Percentiles rank a stretch among this genome's conserved stretches.
Evolutionary conservation across 1,140 invertebrate genomes (phyloP).

Genomic region (Halictus rubicundus): DNA sequence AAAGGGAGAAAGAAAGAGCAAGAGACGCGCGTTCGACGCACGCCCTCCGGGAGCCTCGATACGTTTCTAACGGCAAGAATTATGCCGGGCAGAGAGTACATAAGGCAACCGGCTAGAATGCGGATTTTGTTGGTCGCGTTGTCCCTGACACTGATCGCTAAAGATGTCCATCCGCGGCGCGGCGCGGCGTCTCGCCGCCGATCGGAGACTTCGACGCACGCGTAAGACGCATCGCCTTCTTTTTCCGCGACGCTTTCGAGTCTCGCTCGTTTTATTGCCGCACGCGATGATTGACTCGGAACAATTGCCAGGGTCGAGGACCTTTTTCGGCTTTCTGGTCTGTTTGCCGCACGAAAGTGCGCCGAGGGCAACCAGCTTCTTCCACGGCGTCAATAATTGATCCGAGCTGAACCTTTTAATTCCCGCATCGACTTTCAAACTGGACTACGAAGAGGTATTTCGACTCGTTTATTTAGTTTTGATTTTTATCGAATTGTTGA

Average conservation of each 20-base stretch:
- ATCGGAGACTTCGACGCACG: slow-evolving; percentile 1
- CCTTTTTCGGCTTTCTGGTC: neutral
- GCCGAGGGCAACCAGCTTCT: too few relatives aligned
- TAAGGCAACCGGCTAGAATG: neutral
- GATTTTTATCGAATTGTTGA: too few relatives aligned
- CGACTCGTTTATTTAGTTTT: too few relatives aligned
- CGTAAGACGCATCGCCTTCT: neutral
- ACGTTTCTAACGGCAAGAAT: neutral
- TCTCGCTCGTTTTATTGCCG: neutral
- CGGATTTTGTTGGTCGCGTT: slow-evolving; percentile 11
- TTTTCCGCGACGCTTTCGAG: neutral
- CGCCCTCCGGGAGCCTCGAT: slow-evolving; percentile 2
- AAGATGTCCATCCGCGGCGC: slow-evolving; percentile 4
- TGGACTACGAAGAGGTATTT: too few relatives aligned
- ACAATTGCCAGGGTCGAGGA: neutral
- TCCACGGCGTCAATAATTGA: too few relatives aligned
- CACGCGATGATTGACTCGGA: neutral
- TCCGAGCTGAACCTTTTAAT: too few relatives aligned
- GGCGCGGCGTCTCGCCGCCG: neutral
- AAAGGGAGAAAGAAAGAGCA: too few relatives aligned
- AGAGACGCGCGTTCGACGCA: slow-evolving; percentile 16
- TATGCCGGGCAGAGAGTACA: slow-evolving; percentile 9
- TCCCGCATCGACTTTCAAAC: too few relatives aligned
- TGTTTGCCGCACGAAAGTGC: too few relatives aligned
- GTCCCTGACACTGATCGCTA: neutral